Evolutionary conservation across 1,140 invertebrate species (phyloP).

Genomic region (Stratiolaelaps scimitus): DNA sequence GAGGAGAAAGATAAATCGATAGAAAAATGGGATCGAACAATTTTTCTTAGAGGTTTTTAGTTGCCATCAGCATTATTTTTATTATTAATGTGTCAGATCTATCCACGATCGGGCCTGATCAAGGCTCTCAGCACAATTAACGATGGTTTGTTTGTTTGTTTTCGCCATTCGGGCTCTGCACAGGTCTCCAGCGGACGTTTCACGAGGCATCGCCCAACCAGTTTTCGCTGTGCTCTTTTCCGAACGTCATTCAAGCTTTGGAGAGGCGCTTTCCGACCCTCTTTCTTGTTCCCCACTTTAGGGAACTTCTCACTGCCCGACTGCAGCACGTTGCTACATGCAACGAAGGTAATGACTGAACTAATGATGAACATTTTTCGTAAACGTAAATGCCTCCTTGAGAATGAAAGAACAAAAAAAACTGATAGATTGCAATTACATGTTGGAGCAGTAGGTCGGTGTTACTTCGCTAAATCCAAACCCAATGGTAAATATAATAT

Average conservation of each 20-base stretch:
- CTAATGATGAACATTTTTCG: too few relatives aligned
- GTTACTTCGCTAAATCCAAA: too few relatives aligned
- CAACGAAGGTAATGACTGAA: slow-evolving; percentile 26
- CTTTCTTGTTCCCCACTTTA: slow-evolving; percentile 11
- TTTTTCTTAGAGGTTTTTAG: neutral
- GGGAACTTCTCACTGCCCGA: neutral
- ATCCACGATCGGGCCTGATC: neutral
- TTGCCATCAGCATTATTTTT: neutral
- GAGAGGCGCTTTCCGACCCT: slow-evolving; percentile 15
- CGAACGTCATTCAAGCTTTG: neutral
- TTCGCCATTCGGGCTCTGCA: too few relatives aligned
- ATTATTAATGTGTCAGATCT: neutral
- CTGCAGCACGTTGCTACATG: slow-evolving; percentile 17
- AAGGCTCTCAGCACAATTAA: neutral
- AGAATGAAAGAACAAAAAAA: too few relatives aligned
- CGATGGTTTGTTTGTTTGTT: too few relatives aligned
- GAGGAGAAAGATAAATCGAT: too few relatives aligned
- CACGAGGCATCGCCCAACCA: slow-evolving; percentile 17
- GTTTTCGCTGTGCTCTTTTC: slow-evolving; percentile 11
- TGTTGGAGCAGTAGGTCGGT: too few relatives aligned
- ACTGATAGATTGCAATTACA: too few relatives aligned
- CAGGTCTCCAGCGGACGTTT: slow-evolving; percentile 2
- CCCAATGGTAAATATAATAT: too few relatives aligned
- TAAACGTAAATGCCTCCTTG: too few relatives aligned
- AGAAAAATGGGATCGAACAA: too few relatives aligned